Base-by-base conservation (phyloP, 2,113 vertebrate genomes). In the Neomonachus schauinslandi region DNA sequence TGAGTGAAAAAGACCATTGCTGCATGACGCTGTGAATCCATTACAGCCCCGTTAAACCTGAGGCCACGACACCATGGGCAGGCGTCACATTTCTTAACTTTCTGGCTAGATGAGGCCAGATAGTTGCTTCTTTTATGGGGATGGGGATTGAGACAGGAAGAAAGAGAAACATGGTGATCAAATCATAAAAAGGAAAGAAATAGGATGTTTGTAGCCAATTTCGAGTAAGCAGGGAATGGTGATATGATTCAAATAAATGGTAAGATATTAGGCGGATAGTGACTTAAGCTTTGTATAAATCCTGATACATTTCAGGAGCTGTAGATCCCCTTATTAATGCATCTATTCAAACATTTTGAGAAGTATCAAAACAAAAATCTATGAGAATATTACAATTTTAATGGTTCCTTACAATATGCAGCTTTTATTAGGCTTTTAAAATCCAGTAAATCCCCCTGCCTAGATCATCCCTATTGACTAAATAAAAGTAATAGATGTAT, bases 21-120 rank as follows among this genome's bases (percentile, higher is more conserved):
- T 85, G 91, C 10, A 39, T 91, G 89, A 89, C 7, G 13, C 33
- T 28, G 16, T 84, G 92, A 97, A 92, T 36, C 97, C 71, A 95
- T 71, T 26, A 80, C 18, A 94, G 59, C 26, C 21, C 33, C 10
- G 4, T 55, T 89, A 71, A 83, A 85, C 57, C 14, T 0, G 16
- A 55, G 15, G 63, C 53, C 5, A 3, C 0, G 55, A 82, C 11
- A 11, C 19, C 10, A 53, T 0, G 5, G 7, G 53, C 51, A 42
- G 53, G 46, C 4, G 16, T 26, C 6, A 0, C 1, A 1, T 59
- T 91, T 87, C 67, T 86, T 18, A 71, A n/a, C 55, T 31, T 93
- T 26, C 85, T 71, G 22, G 19, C 46, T 24, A 21, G 42, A n/a
- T 21, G 55, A 87, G 15, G 33, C 12, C 7, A 69, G 80, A 15